A percentile compares a stretch with the other conserved stretches of the same genome.
Evolutionary conservation across 2,797 vertebrate species (phyloP).

Genomic region (Harpagifer antarcticus): DNA sequence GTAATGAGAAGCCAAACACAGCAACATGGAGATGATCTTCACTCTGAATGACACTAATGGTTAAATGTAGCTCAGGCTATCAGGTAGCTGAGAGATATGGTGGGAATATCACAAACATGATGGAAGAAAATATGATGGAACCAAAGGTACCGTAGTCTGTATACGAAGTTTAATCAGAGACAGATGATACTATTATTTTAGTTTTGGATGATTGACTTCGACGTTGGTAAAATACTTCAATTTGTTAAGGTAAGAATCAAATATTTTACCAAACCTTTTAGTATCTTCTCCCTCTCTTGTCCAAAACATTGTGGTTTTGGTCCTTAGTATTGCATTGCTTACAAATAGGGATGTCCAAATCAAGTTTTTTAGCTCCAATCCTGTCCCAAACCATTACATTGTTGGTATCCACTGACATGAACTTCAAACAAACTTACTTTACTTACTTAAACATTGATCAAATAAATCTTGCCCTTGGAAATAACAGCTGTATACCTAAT

Average conservation of each 20-base stretch:
- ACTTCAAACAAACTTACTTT: no score
- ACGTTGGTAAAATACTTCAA: background rate
- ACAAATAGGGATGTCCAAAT: background rate
- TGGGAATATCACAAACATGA: background rate
- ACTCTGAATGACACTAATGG: slow-evolving; percentile 1
- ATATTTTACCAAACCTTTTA: background rate
- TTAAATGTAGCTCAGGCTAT: background rate
- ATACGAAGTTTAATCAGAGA: background rate
- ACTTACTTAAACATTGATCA: no score
- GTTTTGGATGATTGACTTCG: background rate
- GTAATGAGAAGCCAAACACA: slow-evolving; percentile 23
- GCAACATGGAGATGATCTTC: background rate
- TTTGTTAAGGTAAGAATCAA: background rate
- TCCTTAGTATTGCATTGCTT: background rate
- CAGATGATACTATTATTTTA: background rate
- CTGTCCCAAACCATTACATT: no score
- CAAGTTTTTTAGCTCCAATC: background rate
- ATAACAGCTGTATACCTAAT: no score
- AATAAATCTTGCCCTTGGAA: no score
- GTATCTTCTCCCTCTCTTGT: background rate
- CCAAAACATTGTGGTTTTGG: background rate
- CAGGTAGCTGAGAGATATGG: background rate
- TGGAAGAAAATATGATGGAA: background rate
- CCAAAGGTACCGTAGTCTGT: background rate
- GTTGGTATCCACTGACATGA: no score